Conservation (phyloP, 2,797 vertebrate species). For the Acrocephalus scirpaceus region DNA sequence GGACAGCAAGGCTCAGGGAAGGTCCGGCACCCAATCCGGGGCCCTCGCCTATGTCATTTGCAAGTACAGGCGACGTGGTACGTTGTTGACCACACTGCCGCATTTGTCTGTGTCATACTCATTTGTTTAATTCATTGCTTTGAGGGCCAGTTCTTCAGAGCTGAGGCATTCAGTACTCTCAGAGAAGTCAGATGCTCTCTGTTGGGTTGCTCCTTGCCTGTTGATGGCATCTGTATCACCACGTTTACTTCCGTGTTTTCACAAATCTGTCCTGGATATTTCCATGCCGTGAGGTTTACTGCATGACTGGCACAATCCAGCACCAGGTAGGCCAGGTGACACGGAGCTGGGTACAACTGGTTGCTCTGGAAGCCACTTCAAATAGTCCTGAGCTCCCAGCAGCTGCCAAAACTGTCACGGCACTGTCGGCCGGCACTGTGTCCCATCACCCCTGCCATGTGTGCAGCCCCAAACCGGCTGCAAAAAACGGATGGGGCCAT, state of each 20-base stretch:
- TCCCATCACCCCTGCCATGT: fast-evolving
- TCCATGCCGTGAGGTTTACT: background rate
- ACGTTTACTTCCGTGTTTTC: background rate
- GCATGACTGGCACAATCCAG: background rate
- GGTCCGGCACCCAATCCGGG: fast-evolving
- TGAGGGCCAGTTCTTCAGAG: background rate
- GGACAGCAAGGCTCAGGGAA: background rate
- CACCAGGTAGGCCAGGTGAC: background rate
- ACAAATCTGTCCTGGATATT: background rate
- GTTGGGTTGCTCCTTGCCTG: fast-evolving
- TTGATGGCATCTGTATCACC: background rate
- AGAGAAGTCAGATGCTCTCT: background rate
- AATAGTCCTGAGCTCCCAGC: too few relatives aligned
- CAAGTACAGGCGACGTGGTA: too few relatives aligned
- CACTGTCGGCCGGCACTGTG: background rate
- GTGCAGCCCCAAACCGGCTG: background rate
- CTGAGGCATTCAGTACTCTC: background rate
- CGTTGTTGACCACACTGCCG: fast-evolving
- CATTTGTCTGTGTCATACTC: background rate
- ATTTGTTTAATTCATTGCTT: background rate
- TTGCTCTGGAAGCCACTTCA: fast-evolving
- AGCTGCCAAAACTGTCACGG: background rate
- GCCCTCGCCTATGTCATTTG: background rate
- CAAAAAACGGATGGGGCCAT: too few relatives aligned
- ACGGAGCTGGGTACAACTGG: fast-evolving